Evolutionary conservation across 2,888 invertebrate species (phyloP).

Genomic region (Encarsia formosa): DNA sequence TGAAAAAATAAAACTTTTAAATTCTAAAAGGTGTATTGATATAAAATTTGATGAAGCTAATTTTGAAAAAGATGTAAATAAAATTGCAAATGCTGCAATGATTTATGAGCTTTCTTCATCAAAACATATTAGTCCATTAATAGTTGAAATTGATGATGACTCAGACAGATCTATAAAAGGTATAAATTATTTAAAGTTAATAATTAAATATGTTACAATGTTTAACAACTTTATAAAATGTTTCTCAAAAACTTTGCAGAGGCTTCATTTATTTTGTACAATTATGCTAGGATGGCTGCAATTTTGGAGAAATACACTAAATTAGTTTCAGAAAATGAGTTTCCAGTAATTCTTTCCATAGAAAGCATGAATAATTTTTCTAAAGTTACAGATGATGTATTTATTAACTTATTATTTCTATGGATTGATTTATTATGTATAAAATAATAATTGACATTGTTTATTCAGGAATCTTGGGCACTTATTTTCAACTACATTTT

Average conservation of each 20-base stretch:
- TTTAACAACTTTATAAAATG: slow-evolving; percentile 13
- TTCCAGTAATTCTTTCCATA: slow-evolving; percentile 57
- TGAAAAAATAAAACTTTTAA: slow-evolving; percentile 39
- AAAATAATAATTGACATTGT: slow-evolving; percentile 14
- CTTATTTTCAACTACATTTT: slow-evolving; percentile 66
- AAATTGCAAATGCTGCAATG: slow-evolving; percentile 64
- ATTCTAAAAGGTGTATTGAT: slow-evolving; percentile 64
- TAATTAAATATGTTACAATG: slow-evolving; percentile 5
- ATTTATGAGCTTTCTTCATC: slow-evolving; percentile 67
- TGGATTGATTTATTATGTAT: neutral
- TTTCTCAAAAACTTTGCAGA: slow-evolving; percentile 53
- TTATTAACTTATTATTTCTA: neutral
- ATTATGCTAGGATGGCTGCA: slow-evolving; percentile 68
- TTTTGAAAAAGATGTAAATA: slow-evolving; percentile 56
- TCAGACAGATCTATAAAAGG: slow-evolving; percentile 50
- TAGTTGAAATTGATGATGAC: slow-evolving; percentile 52
- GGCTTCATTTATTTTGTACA: slow-evolving; percentile 73
- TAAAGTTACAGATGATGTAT: slow-evolving; percentile 17
- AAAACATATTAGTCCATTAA: slow-evolving; percentile 60
- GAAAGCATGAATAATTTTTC: slow-evolving; percentile 57
- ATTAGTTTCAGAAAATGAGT: slow-evolving; percentile 55
- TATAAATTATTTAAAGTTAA: slow-evolving; percentile 41
- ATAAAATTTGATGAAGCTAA: slow-evolving; percentile 53
- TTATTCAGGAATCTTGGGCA: slow-evolving; percentile 73
- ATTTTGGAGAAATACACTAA: slow-evolving; percentile 63